These are phyloP conservation scores for Passer domesticus DNA, from an alignment of 2,113 vertebrate genomes.

Conservation along the genomic window DNA sequence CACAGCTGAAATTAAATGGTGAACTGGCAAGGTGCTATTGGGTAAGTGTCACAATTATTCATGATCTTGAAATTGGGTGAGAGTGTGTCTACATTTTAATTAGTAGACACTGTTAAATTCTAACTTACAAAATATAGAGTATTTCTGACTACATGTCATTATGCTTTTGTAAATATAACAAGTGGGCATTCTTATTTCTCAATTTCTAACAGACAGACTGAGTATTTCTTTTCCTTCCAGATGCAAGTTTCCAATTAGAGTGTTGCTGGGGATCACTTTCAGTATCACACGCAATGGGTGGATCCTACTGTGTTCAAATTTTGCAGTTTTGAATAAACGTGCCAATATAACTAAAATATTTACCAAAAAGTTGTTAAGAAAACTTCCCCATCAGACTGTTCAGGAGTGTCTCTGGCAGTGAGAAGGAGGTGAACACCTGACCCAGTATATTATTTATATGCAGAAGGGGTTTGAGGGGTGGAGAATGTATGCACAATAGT, in stretches of 20 bases:
- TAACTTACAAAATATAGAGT: constrained; percentile 24
- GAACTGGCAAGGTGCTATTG: constrained; percentile 48
- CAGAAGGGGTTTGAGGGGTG: not conserved
- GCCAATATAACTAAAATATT: not conserved
- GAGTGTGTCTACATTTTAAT: constrained; percentile 68
- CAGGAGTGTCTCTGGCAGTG: not conserved
- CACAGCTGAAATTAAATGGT: constrained; percentile 35
- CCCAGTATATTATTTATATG: accelerated
- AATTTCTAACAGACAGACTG: not conserved
- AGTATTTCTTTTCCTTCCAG: not conserved
- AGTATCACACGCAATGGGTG: not conserved
- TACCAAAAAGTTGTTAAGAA: not conserved
- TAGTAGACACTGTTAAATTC: constrained; percentile 26
- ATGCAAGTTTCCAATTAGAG: not conserved
- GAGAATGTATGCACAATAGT: not conserved
- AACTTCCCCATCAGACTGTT: not conserved
- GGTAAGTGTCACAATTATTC: constrained; percentile 69
- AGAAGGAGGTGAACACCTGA: accelerated
- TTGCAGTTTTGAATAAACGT: not conserved
- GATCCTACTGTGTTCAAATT: not conserved
- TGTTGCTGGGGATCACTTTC: not conserved
- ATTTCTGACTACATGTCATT: not conserved
- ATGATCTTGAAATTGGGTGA: constrained; percentile 17
- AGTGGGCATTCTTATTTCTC: not conserved
- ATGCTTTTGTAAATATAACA: constrained; percentile 17